These are phyloP conservation scores for Emydoidea blandingii DNA, from an alignment of 2,797 vertebrate species.

Conservation along the genomic window DNA sequence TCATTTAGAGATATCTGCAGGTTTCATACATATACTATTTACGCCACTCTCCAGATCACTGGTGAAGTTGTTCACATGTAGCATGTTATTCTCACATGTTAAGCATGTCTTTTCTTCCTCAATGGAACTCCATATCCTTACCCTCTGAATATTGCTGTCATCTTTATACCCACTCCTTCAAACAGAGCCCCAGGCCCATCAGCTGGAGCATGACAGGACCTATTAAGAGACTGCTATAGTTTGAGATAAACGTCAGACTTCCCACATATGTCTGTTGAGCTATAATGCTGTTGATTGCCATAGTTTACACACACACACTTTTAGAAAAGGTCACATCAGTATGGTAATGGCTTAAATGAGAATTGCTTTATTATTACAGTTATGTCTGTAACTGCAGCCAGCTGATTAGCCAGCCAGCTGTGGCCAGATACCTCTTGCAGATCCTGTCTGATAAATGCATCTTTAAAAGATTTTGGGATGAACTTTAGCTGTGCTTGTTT, in stretches of 20 bases:
- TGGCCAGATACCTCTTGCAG: conserved; percentile 38
- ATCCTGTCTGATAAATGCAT: background rate
- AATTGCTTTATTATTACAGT: background rate
- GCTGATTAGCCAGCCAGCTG: conserved; percentile 53
- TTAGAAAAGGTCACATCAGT: conserved; percentile 26
- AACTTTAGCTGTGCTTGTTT: background rate
- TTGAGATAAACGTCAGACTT: background rate
- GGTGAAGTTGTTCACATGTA: background rate
- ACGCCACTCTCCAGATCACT: background rate
- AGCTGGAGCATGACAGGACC: fast-evolving
- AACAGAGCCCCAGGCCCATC: fast-evolving
- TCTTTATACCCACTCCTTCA: fast-evolving
- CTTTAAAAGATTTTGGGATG: background rate
- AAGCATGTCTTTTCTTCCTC: conserved; percentile 6
- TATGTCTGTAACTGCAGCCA: conserved; percentile 17
- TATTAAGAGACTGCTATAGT: background rate
- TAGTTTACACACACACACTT: background rate
- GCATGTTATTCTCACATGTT: background rate
- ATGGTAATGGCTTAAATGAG: background rate
- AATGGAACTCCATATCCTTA: background rate
- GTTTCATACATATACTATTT: background rate
- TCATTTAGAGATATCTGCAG: conserved; percentile 13
- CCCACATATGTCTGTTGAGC: background rate
- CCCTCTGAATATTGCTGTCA: fast-evolving
- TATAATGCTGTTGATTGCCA: background rate